Base-by-base conservation (phyloP, 2,797 vertebrate species). In the Hydrocynus forskahlii region DNA sequence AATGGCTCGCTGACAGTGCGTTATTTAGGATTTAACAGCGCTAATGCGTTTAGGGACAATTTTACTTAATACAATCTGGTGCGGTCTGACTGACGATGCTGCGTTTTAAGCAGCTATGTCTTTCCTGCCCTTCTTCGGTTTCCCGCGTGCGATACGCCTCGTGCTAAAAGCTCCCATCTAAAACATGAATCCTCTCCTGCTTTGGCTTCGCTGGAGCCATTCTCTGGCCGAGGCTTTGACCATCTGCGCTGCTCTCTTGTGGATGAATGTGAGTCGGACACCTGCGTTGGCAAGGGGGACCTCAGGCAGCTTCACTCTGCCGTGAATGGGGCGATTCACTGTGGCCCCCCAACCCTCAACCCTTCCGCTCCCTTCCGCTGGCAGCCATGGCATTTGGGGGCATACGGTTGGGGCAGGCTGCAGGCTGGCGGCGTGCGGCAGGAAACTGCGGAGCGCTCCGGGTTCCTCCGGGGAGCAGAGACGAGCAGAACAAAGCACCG, bases 191-290 rank as follows among this genome's bases (percentile, higher is more conserved):
- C 76, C 73, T 74, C 75, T n/a, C 54, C 81, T 69, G 75, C 64
- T 75, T 71, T 84, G 84, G 83, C 79, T 77, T 35, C 14, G 23
- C 64, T 50, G 25, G 55, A 60, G 69, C 55, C 62, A 16, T 66
- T 74, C 81, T 68, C 62, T 73, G 48, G 84, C 84, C 76, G 64
- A 62, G 67, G 45, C 68, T 74, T 43, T 48, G 48, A 80, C 85
- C 84, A 87, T 87, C 84, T 87, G 86, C 38, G 81, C 83, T 75
- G 68, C 75, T 75, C 78, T 72, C 40, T 75, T 80, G 70, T 66
- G 84, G 54, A 78, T 70, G 75, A 80, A 12, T 71, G 66, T 48
- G 79, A 70, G 57, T 57, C 16, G n/a, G 40, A 75, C 84, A 85
- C 78, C 84, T 75, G 81, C 52, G 75, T 48, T 82, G 21, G 83